phyloP scores from a whole-genome alignment of 35 echinoderm and acorn worm genomes.

The Heliocidaris tuberculata region DNA sequence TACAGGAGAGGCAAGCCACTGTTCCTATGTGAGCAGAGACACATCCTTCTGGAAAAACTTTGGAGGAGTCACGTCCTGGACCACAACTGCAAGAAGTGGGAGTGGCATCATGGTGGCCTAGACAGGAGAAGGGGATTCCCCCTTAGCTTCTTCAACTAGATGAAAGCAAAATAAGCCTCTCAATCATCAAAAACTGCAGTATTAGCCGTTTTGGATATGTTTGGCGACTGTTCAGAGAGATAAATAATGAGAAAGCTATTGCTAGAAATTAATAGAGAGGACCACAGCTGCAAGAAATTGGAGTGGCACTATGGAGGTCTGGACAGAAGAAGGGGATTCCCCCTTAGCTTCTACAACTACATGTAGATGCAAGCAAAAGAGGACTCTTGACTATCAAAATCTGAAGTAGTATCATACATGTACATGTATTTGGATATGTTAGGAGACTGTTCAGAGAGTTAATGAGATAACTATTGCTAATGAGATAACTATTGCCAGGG shows the following conservation, averaged over 20 bases:
- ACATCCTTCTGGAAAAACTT: constrained; percentile 69
- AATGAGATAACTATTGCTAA: no score
- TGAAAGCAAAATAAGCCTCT: no score
- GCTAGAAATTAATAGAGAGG: neutral
- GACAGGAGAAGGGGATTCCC: constrained; percentile 27
- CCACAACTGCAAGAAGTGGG: constrained; percentile 81
- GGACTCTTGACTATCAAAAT: no score
- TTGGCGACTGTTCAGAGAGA: no score
- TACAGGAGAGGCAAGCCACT: constrained; percentile 91
- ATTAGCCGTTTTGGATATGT: no score
- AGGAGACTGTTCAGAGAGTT: constrained; percentile 15
- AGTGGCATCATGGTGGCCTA: constrained; percentile 53
- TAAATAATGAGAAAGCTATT: no score
- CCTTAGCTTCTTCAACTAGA: neutral
- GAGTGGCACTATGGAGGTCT: constrained; percentile 48
- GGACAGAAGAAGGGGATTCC: neutral
- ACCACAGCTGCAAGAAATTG: constrained; percentile 81
- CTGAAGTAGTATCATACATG: no score
- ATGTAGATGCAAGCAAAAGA: no score
- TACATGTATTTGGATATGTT: no score
- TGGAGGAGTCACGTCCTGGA: constrained; percentile 77
- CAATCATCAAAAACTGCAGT: no score
- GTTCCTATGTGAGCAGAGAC: constrained; percentile 68
- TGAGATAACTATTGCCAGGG: no score
- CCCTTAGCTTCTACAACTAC: neutral